Percentiles rank a stretch among this genome's conserved stretches.
Evolutionary conservation across 2,888 invertebrate species (phyloP).

Genomic region (Eumacrocentrus americanus): DNA sequence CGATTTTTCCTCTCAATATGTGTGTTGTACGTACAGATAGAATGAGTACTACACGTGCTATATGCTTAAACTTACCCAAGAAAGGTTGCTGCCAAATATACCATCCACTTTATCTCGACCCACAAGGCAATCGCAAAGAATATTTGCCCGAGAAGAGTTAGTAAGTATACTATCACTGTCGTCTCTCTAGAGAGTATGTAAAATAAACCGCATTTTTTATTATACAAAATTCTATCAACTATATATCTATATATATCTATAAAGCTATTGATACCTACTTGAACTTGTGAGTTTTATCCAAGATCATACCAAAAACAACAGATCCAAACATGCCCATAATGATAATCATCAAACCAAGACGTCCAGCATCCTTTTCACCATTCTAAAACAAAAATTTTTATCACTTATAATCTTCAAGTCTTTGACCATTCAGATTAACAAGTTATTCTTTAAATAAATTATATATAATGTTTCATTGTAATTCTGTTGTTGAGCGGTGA

Average conservation of each 20-base stretch:
- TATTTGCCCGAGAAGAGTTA: constrained; percentile 51
- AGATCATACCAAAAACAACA: constrained; percentile 67
- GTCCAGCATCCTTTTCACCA: constrained; percentile 66
- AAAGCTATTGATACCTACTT: constrained; percentile 64
- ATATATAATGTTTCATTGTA: no score
- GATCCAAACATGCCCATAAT: constrained; percentile 71
- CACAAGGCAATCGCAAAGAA: constrained; percentile 46
- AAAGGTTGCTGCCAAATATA: constrained; percentile 47
- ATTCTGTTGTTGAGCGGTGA: no score
- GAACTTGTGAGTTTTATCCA: constrained; percentile 71
- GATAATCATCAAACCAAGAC: constrained; percentile 69
- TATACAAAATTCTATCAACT: no score
- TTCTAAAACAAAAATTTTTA: constrained; percentile 54
- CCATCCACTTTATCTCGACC: constrained; percentile 49
- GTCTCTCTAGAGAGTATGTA: constrained; percentile 65
- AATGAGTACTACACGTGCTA: neutral
- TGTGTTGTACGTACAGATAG: no score
- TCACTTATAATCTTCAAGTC: neutral
- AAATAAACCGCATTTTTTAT: no score
- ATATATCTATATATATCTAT: no score
- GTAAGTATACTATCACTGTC: constrained; percentile 58
- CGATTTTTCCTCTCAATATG: neutral
- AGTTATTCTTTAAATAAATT: no score
- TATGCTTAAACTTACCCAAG: constrained; percentile 45
- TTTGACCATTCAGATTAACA: no score